These are phyloP conservation scores for Plumapathes pennacea DNA, from an alignment of 92 coral and sea anemone species.

Conservation along the genomic window DNA sequence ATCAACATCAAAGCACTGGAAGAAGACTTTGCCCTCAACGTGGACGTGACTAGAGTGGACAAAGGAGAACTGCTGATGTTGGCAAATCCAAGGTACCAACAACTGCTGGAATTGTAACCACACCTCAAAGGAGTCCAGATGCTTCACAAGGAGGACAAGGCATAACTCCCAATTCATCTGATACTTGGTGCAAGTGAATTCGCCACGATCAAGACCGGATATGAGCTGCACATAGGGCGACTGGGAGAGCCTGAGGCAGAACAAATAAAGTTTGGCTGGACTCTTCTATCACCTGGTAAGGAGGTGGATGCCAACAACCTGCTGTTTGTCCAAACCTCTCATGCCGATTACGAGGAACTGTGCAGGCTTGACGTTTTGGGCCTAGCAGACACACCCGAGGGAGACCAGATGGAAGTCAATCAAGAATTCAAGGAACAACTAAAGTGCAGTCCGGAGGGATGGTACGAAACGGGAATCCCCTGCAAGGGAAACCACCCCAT, in stretches of 20 bases:
- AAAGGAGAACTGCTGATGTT: conserved; percentile 3
- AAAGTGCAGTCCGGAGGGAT: background rate
- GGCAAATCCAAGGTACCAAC: background rate
- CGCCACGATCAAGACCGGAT: background rate
- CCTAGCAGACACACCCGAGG: no score
- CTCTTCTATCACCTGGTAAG: background rate
- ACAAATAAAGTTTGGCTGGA: conserved; percentile 6
- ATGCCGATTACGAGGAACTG: no score
- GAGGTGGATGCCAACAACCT: no score
- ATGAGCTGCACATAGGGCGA: background rate
- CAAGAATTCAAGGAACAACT: conserved; percentile 7
- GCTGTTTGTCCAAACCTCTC: no score
- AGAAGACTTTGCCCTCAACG: no score
- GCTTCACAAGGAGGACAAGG: background rate
- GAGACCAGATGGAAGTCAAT: no score
- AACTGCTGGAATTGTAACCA: background rate
- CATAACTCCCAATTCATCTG: background rate
- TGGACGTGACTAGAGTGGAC: conserved; percentile 5
- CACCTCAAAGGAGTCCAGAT: conserved; percentile 1
- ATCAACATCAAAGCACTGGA: no score
- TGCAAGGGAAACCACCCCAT: conserved; percentile 3
- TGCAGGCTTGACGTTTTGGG: no score
- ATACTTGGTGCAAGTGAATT: conserved; percentile 2
- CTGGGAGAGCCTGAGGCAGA: conserved; percentile 7
- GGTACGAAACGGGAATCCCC: conserved; percentile 2